phyloP scores from a whole-genome alignment of 2,113 vertebrate species.

The Dermatemys mawii region DNA sequence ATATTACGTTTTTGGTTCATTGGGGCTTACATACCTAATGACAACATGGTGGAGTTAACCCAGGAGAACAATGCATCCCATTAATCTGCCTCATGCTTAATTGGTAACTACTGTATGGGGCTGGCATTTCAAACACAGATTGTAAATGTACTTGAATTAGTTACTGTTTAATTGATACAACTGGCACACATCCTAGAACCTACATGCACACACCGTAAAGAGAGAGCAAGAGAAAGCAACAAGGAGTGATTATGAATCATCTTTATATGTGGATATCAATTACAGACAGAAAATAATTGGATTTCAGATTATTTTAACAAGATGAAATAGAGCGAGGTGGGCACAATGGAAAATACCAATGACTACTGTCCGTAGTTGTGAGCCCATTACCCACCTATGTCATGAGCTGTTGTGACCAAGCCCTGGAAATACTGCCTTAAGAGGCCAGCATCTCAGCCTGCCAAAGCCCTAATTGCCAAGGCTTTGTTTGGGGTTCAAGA shows the following conservation, averaged over 20 bases:
- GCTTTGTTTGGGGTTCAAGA: background rate
- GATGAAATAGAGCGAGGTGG: background rate
- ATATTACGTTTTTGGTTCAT: constrained; percentile 58
- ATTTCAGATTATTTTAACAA: background rate
- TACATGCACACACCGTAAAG: constrained; percentile 39
- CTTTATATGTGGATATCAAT: constrained; percentile 49
- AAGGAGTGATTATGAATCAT: constrained; percentile 37
- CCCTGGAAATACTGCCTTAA: background rate
- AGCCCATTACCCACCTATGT: background rate
- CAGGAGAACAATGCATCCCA: constrained; percentile 73
- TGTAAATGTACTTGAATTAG: constrained; percentile 73
- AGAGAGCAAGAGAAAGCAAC: constrained; percentile 3
- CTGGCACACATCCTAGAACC: constrained; percentile 59
- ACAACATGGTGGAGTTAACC: constrained; percentile 68
- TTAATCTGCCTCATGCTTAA: constrained; percentile 77
- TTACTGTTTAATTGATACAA: constrained; percentile 76
- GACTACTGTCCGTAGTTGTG: background rate
- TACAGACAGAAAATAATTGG: background rate
- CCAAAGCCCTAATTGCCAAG: background rate
- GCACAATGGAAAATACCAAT: background rate
- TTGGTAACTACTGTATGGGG: constrained; percentile 71
- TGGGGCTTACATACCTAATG: constrained; percentile 56
- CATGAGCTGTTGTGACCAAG: background rate
- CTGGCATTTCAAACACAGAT: constrained; percentile 76
- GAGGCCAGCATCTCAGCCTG: background rate